phyloP scores from a whole-genome alignment of 1,140 invertebrate species.

The Gonatopus flavifemur region DNA sequence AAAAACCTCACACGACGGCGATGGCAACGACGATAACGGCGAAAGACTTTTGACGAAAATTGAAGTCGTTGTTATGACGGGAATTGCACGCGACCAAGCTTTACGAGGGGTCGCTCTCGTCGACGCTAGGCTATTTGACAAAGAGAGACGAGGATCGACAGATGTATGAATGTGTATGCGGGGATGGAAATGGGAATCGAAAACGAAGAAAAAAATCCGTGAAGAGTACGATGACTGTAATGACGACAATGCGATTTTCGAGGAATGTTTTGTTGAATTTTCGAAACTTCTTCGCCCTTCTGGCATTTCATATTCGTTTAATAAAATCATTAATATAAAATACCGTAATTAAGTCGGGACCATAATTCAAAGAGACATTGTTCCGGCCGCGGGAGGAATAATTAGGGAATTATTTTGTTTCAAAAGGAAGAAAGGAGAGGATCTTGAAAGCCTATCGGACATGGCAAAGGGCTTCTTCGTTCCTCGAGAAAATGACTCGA shows the following conservation, averaged over 20 bases:
- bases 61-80: slow-evolving; percentile 57
- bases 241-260: slow-evolving; percentile 9
- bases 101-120: slow-evolving; percentile 33
- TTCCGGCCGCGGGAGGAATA: slow-evolving; percentile 30
- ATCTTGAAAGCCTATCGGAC: slow-evolving; percentile 37
- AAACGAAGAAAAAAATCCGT: background rate
- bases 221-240: background rate
- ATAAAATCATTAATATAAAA: too few relatives aligned
- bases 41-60: slow-evolving; percentile 57
- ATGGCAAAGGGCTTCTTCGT: slow-evolving; percentile 5
- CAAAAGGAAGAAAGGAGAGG: slow-evolving; percentile 20
- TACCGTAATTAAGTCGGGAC: slow-evolving; percentile 44
- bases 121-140: slow-evolving; percentile 24
- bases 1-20: too few relatives aligned
- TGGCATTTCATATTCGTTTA: too few relatives aligned
- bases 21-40: slow-evolving; percentile 41
- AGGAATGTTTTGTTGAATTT: too few relatives aligned
- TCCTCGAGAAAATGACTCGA: slow-evolving; percentile 10
- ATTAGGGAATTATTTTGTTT: slow-evolving; percentile 51
- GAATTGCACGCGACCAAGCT: slow-evolving; percentile 51
- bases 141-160: slow-evolving; percentile 18
- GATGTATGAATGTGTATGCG: too few relatives aligned
- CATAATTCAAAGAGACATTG: slow-evolving; percentile 31
- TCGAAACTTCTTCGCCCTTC: too few relatives aligned
- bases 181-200: background rate